Evolutionary conservation across 2,113 vertebrate genomes (phyloP).

Genomic region (Puma concolor): DNA sequence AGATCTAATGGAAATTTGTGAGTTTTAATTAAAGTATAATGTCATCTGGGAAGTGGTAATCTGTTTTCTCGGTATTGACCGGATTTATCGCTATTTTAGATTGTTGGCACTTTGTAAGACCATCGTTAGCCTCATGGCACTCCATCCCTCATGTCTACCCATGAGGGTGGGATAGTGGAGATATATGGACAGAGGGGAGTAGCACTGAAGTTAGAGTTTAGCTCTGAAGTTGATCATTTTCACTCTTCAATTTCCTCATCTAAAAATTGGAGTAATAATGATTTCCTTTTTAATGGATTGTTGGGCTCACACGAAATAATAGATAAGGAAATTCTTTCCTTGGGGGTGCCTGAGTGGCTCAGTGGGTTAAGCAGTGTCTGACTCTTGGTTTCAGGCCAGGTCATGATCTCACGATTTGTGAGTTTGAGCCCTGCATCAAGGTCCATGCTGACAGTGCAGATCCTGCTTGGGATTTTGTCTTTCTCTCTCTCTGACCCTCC

Average conservation of each 20-base stretch:
- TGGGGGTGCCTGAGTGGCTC: not conserved
- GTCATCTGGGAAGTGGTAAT: not conserved
- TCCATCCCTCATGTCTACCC: not conserved
- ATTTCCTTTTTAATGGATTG: not conserved
- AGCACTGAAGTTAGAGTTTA: not conserved
- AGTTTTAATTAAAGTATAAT: not conserved
- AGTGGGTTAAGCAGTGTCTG: no score
- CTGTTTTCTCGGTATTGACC: not conserved
- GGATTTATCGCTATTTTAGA: not conserved
- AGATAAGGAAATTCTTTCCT: not conserved
- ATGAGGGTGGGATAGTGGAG: not conserved
- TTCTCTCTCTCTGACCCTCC: no score
- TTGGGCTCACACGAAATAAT: not conserved
- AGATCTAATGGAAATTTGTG: not conserved
- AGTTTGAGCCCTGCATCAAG: no score
- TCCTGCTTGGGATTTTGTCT: no score
- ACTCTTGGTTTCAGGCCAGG: no score
- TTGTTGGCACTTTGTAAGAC: not conserved
- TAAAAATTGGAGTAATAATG: not conserved
- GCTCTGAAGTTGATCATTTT: not conserved
- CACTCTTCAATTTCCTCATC: not conserved
- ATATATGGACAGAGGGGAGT: not conserved
- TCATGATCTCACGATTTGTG: no score
- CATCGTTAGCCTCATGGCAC: not conserved
- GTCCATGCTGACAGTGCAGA: no score